Conservation (phyloP, 30 jellyfish, hydroid and myxozoan genomes). For the Rhopilema esculentum region DNA sequence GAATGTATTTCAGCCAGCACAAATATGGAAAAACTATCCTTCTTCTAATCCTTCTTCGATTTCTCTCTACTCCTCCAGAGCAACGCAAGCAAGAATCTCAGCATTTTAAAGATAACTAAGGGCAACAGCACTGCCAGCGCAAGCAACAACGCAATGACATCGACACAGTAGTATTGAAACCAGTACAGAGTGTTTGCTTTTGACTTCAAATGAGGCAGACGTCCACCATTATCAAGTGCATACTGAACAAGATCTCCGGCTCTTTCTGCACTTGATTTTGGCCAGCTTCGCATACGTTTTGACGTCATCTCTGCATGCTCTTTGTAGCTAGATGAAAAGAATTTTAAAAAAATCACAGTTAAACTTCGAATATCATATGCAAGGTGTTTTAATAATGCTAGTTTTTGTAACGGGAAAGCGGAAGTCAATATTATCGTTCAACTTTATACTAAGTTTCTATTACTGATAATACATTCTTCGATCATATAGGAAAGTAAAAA, state of each 20-base stretch:
- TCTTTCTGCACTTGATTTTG: constrained; percentile 9
- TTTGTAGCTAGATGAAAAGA: constrained; percentile 10
- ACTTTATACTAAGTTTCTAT: too few relatives aligned
- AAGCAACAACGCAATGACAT: constrained; percentile 23
- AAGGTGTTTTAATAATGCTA: too few relatives aligned
- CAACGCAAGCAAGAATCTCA: not conserved
- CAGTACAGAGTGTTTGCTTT: constrained; percentile 38
- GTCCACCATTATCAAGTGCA: constrained; percentile 54
- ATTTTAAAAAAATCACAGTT: not conserved
- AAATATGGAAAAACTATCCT: too few relatives aligned
- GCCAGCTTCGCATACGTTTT: constrained; percentile 28
- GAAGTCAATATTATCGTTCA: too few relatives aligned
- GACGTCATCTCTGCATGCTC: constrained; percentile 18
- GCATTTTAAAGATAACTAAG: not conserved
- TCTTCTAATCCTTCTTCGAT: not conserved
- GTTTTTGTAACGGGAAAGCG: too few relatives aligned
- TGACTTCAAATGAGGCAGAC: constrained; percentile 63
- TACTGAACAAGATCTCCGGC: constrained; percentile 56
- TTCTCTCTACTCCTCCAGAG: not conserved
- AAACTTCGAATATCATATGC: too few relatives aligned
- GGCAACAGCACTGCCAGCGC: not conserved
- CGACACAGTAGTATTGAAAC: constrained; percentile 59
- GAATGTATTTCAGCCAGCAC: not conserved
- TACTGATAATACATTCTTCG: too few relatives aligned
- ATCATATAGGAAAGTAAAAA: too few relatives aligned